phyloP scores from a whole-genome alignment of 2,888 invertebrate species.

The Hydraecia micacea region DNA sequence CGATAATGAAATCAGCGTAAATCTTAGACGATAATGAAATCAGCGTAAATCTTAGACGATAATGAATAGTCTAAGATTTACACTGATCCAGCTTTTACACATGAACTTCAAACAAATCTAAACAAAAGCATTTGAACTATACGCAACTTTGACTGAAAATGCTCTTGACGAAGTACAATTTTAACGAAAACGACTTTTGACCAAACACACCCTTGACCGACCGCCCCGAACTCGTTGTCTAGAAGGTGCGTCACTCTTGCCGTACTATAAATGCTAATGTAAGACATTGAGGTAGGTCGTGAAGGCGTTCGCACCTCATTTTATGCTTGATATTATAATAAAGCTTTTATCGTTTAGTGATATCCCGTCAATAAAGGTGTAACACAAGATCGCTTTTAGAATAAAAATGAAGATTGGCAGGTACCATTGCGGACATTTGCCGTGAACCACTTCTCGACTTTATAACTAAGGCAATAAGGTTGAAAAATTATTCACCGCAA shows the following conservation, averaged over 20 bases:
- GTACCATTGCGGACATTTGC: neutral
- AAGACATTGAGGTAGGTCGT: slow-evolving; percentile 58
- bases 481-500: too few relatives aligned
- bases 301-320: slow-evolving; percentile 20
- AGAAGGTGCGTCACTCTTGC: neutral
- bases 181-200: too few relatives aligned
- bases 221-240: neutral
- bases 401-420: slow-evolving; percentile 39
- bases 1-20: neutral
- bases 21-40: neutral
- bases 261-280: slow-evolving; percentile 41
- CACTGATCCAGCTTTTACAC: too few relatives aligned
- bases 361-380: slow-evolving; percentile 31
- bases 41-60: neutral
- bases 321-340: slow-evolving; percentile 23
- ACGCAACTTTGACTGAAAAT: too few relatives aligned
- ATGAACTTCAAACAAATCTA: neutral
- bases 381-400: slow-evolving; percentile 39
- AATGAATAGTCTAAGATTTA: too few relatives aligned
- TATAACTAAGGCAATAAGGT: too few relatives aligned
- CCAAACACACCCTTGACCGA: too few relatives aligned
- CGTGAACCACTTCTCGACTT: too few relatives aligned
- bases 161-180: too few relatives aligned
- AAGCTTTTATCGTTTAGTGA: slow-evolving; percentile 46
- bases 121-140: neutral